phyloP scores from a whole-genome alignment of 2,888 invertebrate genomes.

The Dolichomitus sp. region DNA sequence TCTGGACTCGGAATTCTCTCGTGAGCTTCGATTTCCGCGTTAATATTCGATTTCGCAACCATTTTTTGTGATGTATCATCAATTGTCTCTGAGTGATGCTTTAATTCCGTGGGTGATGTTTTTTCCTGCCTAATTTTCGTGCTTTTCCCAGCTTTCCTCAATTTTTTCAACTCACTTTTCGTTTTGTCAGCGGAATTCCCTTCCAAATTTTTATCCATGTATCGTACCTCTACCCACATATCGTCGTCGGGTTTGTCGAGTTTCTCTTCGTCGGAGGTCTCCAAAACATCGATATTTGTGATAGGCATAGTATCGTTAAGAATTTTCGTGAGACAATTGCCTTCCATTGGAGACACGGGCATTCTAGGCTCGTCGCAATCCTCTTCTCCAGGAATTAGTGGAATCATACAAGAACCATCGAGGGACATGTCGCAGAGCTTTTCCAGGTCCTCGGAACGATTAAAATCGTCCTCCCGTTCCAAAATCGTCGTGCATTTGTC shows the following conservation, averaged over 20 bases:
- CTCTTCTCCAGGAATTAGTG: constrained; percentile 73
- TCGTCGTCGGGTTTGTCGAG: constrained; percentile 78
- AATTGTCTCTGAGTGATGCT: background rate
- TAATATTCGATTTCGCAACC: background rate
- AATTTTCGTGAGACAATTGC: constrained; percentile 76
- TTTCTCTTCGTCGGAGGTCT: constrained; percentile 74
- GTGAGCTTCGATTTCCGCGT: background rate
- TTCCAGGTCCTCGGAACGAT: constrained; percentile 70
- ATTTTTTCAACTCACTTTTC: background rate
- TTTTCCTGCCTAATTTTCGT: background rate
- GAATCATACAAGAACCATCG: constrained; percentile 72
- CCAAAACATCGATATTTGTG: constrained; percentile 73
- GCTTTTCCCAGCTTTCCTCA: background rate
- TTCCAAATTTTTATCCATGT: constrained; percentile 68
- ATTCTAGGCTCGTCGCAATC: constrained; percentile 74
- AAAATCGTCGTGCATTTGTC: constrained; percentile 61
- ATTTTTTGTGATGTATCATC: background rate
- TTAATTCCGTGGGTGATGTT: constrained; percentile 8
- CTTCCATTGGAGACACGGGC: constrained; percentile 75
- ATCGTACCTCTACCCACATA: constrained; percentile 76
- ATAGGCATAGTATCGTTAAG: constrained; percentile 76
- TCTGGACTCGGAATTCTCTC: constrained; percentile 1
- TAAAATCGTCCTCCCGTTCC: constrained; percentile 62
- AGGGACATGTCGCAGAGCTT: constrained; percentile 72
- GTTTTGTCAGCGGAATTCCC: background rate